These are phyloP conservation scores for Strix aluco DNA, from an alignment of 2,113 vertebrate species.

Conservation along the genomic window DNA sequence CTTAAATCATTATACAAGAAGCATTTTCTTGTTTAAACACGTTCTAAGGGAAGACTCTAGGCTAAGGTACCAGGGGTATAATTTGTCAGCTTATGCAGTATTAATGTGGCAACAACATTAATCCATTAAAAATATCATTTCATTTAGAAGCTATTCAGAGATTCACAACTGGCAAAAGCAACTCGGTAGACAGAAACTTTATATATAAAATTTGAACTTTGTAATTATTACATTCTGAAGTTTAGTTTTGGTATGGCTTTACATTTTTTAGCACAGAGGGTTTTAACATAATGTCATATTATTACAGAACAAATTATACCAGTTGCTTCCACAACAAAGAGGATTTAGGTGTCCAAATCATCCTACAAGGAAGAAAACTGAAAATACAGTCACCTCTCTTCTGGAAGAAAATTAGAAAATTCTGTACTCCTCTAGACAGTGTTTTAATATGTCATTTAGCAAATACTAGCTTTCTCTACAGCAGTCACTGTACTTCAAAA, in stretches of 20 bases:
- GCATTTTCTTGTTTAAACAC: neutral
- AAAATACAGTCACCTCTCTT: neutral
- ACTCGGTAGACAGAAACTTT: neutral
- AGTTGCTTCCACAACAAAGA: neutral
- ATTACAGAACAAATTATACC: neutral
- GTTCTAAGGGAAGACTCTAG: neutral
- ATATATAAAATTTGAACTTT: neutral
- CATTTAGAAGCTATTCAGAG: neutral
- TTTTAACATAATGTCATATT: neutral
- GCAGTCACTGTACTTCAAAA: neutral
- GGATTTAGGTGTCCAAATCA: neutral
- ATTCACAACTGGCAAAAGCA: neutral
- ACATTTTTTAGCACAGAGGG: rapidly evolving
- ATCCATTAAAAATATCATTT: neutral
- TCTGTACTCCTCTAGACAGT: neutral
- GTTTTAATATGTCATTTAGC: neutral
- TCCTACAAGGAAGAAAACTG: neutral
- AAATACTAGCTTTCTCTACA: neutral
- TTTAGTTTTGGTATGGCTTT: neutral
- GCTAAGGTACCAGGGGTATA: neutral
- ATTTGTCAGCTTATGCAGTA: neutral
- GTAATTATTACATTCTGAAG: neutral
- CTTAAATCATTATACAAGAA: neutral
- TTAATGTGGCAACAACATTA: neutral
- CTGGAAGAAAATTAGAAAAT: neutral